Evolutionary conservation across 30 jellyfish, hydroid and myxozoan species (phyloP), one percentile per base, ranked within the genome.

Genomic region (Aurelia sp.): DNA sequence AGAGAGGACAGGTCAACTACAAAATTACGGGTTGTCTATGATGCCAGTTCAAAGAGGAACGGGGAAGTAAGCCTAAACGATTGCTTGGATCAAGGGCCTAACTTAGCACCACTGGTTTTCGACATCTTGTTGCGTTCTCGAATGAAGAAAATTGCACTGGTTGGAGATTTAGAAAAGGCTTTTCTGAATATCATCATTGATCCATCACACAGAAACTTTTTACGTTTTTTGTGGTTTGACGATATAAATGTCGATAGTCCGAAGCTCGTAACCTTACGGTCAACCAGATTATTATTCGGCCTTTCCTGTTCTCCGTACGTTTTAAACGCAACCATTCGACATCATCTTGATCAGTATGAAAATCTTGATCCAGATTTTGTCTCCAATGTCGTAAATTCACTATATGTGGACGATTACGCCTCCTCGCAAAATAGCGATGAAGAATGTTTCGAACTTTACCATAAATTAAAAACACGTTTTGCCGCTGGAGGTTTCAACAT

Each of bases 401-500:
- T 62, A 62, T 27, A 27, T 27, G 33, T 27, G 33, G 33, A 27
- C 33, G 33, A 27, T 27, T 27, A 27, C 33, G 51, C 51, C 51
- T 40, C 51, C 51, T 40, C 51, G 10, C 51, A 40, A 40, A 40
- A 40, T 8, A 40, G 10, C 10, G 51, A 63, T 0, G 44, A 72
- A 0, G 35, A 72, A 35, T 10, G 51, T 44, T 27, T 70, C 63
- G 66, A 70, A 70, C 21, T 70, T 0, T 70, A 70, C 22, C 11
- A 17, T 5, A 70, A 70, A 27, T 7, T 40, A 5, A 70, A 70
- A 24, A 13, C 21, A 22, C 9, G 67, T 2, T 70, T 70, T 31
- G 21, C 20, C 9, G 31, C 3, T 12, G 81, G 81, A 70, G 81
- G 62, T 1, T 70, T 70, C 47, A 70, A 70, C 19, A 31, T 70